These are phyloP conservation scores for Smittia aterrima DNA, from an alignment of 2,888 invertebrate species.

Conservation along the genomic window DNA sequence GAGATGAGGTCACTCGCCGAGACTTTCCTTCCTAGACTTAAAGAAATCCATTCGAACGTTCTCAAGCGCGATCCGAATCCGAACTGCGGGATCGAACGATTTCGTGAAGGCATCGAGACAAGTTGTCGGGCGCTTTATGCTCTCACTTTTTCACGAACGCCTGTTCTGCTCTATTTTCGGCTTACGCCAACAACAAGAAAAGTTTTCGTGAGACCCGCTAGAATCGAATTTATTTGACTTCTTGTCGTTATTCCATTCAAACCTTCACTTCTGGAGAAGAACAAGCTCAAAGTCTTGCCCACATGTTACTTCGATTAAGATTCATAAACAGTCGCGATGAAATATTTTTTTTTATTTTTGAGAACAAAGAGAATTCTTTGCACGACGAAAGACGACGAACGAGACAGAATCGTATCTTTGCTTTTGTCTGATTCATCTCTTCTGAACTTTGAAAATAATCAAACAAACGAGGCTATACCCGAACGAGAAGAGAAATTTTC, in stretches of 20 bases:
- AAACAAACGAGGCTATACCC: background rate
- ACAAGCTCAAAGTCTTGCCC: background rate
- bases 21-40: background rate
- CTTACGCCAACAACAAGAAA: background rate
- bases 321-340: background rate
- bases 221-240: background rate
- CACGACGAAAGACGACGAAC: background rate
- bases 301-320: constrained; percentile 27
- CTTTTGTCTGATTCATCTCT: background rate
- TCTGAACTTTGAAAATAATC: background rate
- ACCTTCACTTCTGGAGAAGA: background rate
- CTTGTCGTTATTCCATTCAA: constrained; percentile 12
- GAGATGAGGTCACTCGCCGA: constrained; percentile 29
- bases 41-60: constrained; percentile 1
- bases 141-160: constrained; percentile 36
- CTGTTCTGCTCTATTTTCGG: constrained; percentile 25
- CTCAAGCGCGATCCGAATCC: constrained; percentile 40
- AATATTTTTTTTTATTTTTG: background rate
- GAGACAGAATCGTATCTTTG: constrained; percentile 22
- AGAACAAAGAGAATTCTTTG: background rate
- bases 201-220: constrained; percentile 24
- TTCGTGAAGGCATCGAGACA: constrained; percentile 21
- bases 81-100: constrained; percentile 17
- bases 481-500: constrained; percentile 22
- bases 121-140: constrained; percentile 31